Evolutionary conservation across 2,888 invertebrate species (phyloP), one percentile per base, ranked within the genome.

Genomic region (Trilocha varians): DNA sequence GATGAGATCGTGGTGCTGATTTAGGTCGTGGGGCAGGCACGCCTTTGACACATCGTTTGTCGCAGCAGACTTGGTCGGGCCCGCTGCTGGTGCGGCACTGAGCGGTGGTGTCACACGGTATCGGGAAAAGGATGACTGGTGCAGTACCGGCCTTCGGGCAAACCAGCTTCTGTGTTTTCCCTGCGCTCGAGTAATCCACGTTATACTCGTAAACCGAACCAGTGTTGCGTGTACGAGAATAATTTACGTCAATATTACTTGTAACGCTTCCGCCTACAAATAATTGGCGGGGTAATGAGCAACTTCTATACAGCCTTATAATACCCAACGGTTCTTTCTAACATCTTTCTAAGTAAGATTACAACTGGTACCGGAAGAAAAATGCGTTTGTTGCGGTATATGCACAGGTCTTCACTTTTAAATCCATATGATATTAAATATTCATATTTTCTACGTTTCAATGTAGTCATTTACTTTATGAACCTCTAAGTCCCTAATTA

Each of bases 1-100:
- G 82, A 52, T 85, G 85, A n/a, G 73, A 55, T 49, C 70, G 59
- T 33, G 75, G 72, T 34, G 61, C 52, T 13, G 73, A 64, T n/a
- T 70, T 74, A 13, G 86, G 84, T 49, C 87, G 78, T 0, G 90
- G 90, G 42, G 90, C 88, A 3, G 87, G 79, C 16, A 89, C 79
- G 9, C 91, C 91, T 50, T 87, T 76, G 36, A 89, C 78, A 58
- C 91, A 91, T 53, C 88, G 87, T 35, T 78, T 83, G 34, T 79
- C 74, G 55, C 87, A 87, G 72, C 87, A 87, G 33, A 87, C 79
- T 45, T 85, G 78, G 48, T 78, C 83, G 1, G 79, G 61, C 2
- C 86, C 86, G 54, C 71, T 70, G 59, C 70, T 78, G 32, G 64
- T 57, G 40, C 78, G 75, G 59, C 87, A 87, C 47, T 86, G 86